Evolutionary conservation across 1,140 invertebrate genomes (phyloP).

Genomic region (Magallana gigas): DNA sequence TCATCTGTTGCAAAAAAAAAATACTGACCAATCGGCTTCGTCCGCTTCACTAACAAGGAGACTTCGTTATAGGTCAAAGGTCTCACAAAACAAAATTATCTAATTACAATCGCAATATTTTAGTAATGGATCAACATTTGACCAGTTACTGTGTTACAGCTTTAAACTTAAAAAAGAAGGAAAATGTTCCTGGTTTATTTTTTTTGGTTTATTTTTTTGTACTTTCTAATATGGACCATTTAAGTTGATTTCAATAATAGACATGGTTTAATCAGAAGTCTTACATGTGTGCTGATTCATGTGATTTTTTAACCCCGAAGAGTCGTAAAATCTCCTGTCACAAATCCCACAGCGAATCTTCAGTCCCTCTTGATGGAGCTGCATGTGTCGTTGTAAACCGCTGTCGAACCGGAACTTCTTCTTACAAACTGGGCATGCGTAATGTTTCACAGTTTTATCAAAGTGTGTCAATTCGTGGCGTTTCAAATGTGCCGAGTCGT

Average conservation of each 20-base stretch:
- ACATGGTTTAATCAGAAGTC: background rate
- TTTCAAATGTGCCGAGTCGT: background rate
- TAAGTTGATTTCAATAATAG: no score
- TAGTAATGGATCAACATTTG: no score
- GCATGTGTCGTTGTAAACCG: conserved; percentile 21
- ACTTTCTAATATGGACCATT: no score
- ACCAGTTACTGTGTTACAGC: no score
- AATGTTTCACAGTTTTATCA: background rate
- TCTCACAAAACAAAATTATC: background rate
- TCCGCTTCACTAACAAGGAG: background rate
- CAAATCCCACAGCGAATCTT: conserved; percentile 33
- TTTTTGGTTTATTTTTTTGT: no score
- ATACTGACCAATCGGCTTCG: no score
- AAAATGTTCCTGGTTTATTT: no score
- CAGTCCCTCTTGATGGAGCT: conserved; percentile 20
- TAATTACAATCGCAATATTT: no score
- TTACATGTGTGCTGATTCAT: conserved; percentile 25
- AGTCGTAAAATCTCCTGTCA: conserved; percentile 8
- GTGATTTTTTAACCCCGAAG: conserved; percentile 24
- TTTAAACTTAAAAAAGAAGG: no score
- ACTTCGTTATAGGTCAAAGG: background rate
- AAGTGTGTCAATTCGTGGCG: background rate
- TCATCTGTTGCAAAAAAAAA: background rate
- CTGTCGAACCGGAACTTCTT: background rate
- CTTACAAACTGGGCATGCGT: conserved; percentile 14